Evolutionary conservation across 1,140 invertebrate genomes (phyloP).

Genomic region (Zophobas morio): DNA sequence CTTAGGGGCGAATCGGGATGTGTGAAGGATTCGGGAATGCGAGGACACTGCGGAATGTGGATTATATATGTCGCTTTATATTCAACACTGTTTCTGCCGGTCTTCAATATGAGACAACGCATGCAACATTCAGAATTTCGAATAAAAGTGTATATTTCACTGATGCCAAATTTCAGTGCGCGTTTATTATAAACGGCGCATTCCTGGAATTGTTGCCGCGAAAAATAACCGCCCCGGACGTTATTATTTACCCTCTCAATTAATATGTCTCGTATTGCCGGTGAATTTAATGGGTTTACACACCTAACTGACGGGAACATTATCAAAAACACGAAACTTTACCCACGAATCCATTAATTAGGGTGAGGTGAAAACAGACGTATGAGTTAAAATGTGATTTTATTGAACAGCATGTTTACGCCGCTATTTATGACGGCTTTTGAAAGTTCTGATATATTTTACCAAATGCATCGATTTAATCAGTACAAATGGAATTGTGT

Average conservation of each 20-base stretch:
- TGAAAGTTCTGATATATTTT: neutral
- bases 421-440: neutral
- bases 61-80: constrained; percentile 52
- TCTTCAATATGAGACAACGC: constrained; percentile 48
- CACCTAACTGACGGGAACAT: constrained; percentile 11
- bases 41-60: constrained; percentile 51
- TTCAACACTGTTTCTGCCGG: constrained; percentile 48
- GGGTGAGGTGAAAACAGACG: constrained; percentile 14
- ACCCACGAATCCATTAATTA: constrained; percentile 31
- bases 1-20: constrained; percentile 39
- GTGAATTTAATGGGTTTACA: constrained; percentile 28
- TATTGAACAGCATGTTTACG: constrained; percentile 10
- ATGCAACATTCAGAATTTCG: constrained; percentile 42
- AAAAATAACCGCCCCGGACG: neutral
- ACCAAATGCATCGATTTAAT: neutral
- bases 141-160: constrained; percentile 43
- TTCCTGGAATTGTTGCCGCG: constrained; percentile 8
- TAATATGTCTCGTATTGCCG: constrained; percentile 30
- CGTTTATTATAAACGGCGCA: constrained; percentile 23
- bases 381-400: constrained; percentile 31
- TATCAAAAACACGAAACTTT: constrained; percentile 41
- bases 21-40: constrained; percentile 49
- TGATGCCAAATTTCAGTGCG: neutral
- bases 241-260: constrained; percentile 28
- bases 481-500: too few relatives aligned